These are phyloP conservation scores for Agrypnia vestita DNA, from an alignment of 1,140 invertebrate genomes.

Conservation along the genomic window DNA sequence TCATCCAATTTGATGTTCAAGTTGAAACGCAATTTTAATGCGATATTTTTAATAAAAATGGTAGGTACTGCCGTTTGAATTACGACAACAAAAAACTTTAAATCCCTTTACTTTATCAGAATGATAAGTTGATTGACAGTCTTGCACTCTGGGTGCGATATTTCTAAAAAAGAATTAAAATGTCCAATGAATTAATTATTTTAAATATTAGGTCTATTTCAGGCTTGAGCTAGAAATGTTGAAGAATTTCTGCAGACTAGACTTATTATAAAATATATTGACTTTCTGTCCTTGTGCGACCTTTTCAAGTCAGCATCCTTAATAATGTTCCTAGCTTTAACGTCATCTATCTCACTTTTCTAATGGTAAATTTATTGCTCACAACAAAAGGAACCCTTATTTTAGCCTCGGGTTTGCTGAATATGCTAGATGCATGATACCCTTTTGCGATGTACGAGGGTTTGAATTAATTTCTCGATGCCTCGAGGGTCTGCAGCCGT, in stretches of 20 bases:
- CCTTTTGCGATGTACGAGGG: neutral
- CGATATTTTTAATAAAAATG: too few relatives aligned
- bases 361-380: neutral
- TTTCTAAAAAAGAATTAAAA: too few relatives aligned
- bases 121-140: too few relatives aligned
- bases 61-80: too few relatives aligned
- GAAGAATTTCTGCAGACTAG: constrained; percentile 4
- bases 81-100: too few relatives aligned
- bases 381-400: neutral
- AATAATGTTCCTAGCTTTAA: constrained; percentile 11
- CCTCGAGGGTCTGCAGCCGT: neutral
- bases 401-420: neutral
- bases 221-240: neutral
- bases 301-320: constrained; percentile 9
- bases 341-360: neutral
- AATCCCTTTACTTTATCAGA: too few relatives aligned
- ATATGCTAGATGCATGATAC: neutral
- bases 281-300: constrained; percentile 3
- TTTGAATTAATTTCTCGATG: neutral
- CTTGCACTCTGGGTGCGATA: too few relatives aligned
- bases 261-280: constrained; percentile 19
- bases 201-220: neutral
- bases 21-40: too few relatives aligned
- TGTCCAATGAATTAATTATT: too few relatives aligned
- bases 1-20: too few relatives aligned